Conservation (phyloP, 1,140 invertebrate genomes). For the Zaprionus gabonicus region DNA sequence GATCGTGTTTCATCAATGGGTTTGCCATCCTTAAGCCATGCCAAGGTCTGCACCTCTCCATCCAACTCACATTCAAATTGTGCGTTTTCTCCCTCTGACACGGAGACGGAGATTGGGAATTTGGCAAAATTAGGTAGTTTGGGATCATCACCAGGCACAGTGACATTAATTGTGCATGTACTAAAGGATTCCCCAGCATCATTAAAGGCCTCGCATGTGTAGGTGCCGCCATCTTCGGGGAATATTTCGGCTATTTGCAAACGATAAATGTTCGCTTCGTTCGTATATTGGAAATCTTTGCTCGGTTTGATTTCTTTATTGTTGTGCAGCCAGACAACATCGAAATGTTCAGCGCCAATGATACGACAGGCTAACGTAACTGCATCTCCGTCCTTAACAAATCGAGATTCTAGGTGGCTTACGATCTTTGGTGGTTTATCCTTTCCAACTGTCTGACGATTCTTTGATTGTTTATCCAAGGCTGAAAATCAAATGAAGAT, state of each 20-base stretch:
- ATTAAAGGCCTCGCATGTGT: slow-evolving; percentile 98
- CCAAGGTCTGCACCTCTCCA: slow-evolving; percentile 86
- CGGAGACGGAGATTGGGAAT: slow-evolving; percentile 95
- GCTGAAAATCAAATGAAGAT: slow-evolving; percentile 85
- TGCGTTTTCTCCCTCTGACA: slow-evolving; percentile 92
- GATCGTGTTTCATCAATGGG: slow-evolving; percentile 90
- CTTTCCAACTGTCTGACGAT: slow-evolving; percentile 82
- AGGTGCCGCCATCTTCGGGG: slow-evolving; percentile 94
- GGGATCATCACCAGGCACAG: slow-evolving; percentile 93
- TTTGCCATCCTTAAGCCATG: slow-evolving; percentile 96
- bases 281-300: slow-evolving; percentile 97
- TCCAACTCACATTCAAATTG: slow-evolving; percentile 86
- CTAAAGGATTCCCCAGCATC: slow-evolving; percentile 97
- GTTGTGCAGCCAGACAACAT: slow-evolving; percentile 97
- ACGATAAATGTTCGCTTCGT: slow-evolving; percentile 95
- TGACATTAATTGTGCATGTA: slow-evolving; percentile 93
- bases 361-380: slow-evolving; percentile 94
- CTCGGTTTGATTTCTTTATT: slow-evolving; percentile 98
- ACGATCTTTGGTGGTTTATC: slow-evolving; percentile 93
- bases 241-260: slow-evolving; percentile 97
- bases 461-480: slow-evolving; percentile 86
- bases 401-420: slow-evolving; percentile 91
- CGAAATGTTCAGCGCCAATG: slow-evolving; percentile 94
- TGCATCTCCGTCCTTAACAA: slow-evolving; percentile 94
- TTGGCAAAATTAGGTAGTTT: slow-evolving; percentile 93